Conservation (phyloP, 2,888 invertebrate species). For the Zhuqinia jingwanae region DNA sequence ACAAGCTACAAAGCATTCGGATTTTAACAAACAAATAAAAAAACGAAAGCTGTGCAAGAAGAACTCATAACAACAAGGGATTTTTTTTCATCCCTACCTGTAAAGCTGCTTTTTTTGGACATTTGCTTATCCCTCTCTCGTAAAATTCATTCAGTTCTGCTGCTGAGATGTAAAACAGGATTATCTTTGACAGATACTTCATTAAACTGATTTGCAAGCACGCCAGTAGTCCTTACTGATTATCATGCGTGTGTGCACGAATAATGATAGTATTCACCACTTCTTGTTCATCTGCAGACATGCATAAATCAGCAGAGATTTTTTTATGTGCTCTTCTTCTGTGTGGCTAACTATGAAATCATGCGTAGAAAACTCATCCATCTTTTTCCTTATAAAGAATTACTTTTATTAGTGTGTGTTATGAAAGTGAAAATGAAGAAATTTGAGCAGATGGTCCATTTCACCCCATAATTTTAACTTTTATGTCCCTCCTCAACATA, state of each 20-base stretch:
- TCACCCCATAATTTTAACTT: slow-evolving; percentile 28
- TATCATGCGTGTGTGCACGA: slow-evolving; percentile 1
- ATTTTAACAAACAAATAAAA: too few relatives aligned
- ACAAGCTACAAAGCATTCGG: too few relatives aligned
- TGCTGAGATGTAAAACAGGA: too few relatives aligned
- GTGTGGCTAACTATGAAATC: slow-evolving; percentile 12
- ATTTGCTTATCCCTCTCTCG: too few relatives aligned
- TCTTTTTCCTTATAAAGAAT: slow-evolving; percentile 17
- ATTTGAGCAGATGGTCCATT: slow-evolving; percentile 36
- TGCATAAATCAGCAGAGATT: background rate
- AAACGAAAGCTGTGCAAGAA: too few relatives aligned
- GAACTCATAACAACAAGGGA: too few relatives aligned
- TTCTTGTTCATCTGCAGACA: background rate
- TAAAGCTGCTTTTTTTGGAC: too few relatives aligned
- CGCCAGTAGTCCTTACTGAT: slow-evolving; percentile 39
- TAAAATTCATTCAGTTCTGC: too few relatives aligned
- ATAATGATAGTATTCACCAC: background rate
- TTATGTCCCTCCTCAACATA: background rate
- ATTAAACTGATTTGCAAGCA: slow-evolving; percentile 58
- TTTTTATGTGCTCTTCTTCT: background rate
- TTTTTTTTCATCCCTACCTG: too few relatives aligned
- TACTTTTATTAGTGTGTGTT: background rate
- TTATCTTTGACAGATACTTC: slow-evolving; percentile 43
- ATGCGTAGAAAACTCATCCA: slow-evolving; percentile 1
- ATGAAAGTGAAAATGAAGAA: slow-evolving; percentile 46